A percentile compares a stretch with the other conserved stretches of the same genome.
Conservation (phyloP, 2,888 invertebrate species). For the Sceliomorpha sp. region DNA sequence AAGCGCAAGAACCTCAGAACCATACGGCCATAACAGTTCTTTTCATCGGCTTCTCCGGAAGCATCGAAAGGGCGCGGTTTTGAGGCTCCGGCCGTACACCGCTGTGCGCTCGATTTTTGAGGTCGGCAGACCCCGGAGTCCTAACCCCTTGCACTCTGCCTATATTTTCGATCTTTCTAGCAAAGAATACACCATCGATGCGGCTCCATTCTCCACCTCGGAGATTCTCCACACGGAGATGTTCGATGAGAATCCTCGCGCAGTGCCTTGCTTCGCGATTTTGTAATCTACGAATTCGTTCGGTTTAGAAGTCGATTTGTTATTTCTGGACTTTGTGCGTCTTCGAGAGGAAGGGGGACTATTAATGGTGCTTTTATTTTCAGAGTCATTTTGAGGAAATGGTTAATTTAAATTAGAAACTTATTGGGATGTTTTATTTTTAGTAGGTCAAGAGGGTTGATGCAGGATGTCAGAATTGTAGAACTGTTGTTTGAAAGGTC, state of each 20-base stretch:
- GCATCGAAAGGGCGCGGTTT: conserved; percentile 60
- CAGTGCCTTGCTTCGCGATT: too few species aligned
- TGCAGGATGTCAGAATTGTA: too few species aligned
- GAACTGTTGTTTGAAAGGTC: too few species aligned
- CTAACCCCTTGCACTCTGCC: conserved; percentile 36
- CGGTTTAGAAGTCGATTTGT: not conserved
- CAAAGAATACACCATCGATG: conserved; percentile 35
- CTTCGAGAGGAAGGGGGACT: too few species aligned
- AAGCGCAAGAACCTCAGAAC: conserved; percentile 48
- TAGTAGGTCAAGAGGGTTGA: too few species aligned
- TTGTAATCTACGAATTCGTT: too few species aligned
- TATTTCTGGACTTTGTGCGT: too few species aligned
- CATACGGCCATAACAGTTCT: conserved; percentile 43
- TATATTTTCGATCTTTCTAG: conserved; percentile 35
- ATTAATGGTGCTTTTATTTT: too few species aligned
- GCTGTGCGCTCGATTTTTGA: conserved; percentile 57
- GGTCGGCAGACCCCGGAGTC: conserved; percentile 19
- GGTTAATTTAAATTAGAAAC: too few species aligned
- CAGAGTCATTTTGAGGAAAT: too few species aligned
- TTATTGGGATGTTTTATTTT: too few species aligned
- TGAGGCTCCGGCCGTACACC: conserved; percentile 54
- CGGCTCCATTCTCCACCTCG: conserved; percentile 23
- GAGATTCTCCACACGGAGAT: conserved; percentile 23
- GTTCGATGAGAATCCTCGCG: conserved; percentile 26
- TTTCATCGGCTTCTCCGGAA: conserved; percentile 54